These are phyloP conservation scores for Hippocampus abdominalis DNA, from an alignment of 2,113 vertebrate genomes.

Conservation along the genomic window DNA sequence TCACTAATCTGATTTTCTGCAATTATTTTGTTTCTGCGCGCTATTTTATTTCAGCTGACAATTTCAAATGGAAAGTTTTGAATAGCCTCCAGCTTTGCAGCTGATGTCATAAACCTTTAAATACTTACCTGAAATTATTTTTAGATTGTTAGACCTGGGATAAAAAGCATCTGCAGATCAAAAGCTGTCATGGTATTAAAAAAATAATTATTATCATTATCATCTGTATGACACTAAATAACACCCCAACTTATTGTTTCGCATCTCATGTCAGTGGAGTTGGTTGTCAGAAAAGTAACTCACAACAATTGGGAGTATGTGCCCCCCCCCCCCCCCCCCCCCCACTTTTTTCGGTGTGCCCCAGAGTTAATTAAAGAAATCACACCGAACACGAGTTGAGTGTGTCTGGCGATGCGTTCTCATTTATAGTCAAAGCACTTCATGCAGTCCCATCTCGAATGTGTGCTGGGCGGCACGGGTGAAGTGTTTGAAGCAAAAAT, in stretches of 20 bases:
- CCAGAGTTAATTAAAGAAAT: no score
- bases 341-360: no score
- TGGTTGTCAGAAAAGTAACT: constrained; percentile 1
- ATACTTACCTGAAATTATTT: constrained; percentile 61
- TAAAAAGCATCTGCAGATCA: constrained; percentile 43
- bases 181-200: constrained; percentile 25
- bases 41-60: constrained; percentile 44
- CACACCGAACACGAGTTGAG: no score
- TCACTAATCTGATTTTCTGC: constrained; percentile 24
- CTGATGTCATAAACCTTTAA: constrained; percentile 40
- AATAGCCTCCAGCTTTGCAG: constrained; percentile 39
- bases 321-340: no score
- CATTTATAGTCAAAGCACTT: no score
- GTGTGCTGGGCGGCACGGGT: no score
- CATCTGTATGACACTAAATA: constrained; percentile 15
- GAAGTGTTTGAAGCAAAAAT: no score
- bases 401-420: no score
- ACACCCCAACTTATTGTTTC: constrained; percentile 10
- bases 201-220: constrained; percentile 13
- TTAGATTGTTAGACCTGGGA: constrained; percentile 53
- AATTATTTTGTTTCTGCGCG: constrained; percentile 10
- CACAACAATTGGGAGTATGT: neutral
- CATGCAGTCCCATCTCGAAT: no score
- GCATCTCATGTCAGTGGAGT: neutral
- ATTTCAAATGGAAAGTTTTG: constrained; percentile 40